These are phyloP conservation scores for Chesias legatella DNA, from an alignment of 2,888 invertebrate species.

Conservation along the genomic window DNA sequence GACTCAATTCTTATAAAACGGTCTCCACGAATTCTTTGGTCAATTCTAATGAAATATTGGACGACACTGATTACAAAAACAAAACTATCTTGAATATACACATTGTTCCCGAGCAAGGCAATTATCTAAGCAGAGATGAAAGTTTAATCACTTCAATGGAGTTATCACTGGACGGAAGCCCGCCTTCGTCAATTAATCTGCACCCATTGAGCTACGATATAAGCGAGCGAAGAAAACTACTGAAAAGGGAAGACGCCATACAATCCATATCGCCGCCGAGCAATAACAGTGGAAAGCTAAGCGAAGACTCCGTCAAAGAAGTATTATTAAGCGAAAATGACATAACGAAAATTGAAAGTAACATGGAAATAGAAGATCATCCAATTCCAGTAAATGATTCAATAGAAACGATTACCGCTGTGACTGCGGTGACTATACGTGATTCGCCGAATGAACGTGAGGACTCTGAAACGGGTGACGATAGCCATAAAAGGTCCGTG, in stretches of 20 bases:
- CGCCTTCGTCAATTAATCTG: conserved; percentile 62
- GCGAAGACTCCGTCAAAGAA: conserved; percentile 67
- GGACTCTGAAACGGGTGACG: conserved; percentile 23
- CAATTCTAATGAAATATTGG: conserved; percentile 56
- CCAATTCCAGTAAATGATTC: conserved; percentile 19
- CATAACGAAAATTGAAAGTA: conserved; percentile 15
- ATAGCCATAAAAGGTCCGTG: conserved; percentile 27
- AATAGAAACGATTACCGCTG: conserved; percentile 37
- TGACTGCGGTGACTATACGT: conserved; percentile 34
- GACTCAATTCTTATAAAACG: conserved; percentile 64
- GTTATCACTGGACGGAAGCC: conserved; percentile 64
- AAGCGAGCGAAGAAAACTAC: conserved; percentile 66
- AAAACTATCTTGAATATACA: conserved; percentile 72
- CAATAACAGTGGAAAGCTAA: conserved; percentile 69
- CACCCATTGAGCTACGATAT: conserved; percentile 67
- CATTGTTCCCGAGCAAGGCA: conserved; percentile 64
- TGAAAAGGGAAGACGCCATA: conserved; percentile 75
- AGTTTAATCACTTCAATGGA: conserved; percentile 67
- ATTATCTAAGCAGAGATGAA: conserved; percentile 66
- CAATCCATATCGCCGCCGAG: conserved; percentile 73
- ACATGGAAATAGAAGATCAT: conserved; percentile 15
- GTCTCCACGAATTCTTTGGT: conserved; percentile 57
- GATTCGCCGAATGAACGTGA: conserved; percentile 13
- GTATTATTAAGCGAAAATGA: conserved; percentile 37
- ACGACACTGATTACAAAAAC: conserved; percentile 54